These are phyloP conservation scores for Itoplectis maculator DNA, from an alignment of 2,888 invertebrate genomes.

Conservation along the genomic window DNA sequence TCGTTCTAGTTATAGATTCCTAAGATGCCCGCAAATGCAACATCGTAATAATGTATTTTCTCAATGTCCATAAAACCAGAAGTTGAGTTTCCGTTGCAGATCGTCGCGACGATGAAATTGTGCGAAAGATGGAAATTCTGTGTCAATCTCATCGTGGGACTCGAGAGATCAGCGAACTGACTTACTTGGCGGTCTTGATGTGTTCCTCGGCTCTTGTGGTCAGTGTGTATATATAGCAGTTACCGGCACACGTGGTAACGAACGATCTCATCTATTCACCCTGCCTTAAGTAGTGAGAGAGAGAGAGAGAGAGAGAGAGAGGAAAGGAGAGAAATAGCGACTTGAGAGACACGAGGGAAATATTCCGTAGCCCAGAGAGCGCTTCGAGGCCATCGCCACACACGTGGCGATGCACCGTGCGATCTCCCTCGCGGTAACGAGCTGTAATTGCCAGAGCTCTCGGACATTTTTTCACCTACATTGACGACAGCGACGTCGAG, in stretches of 20 bases:
- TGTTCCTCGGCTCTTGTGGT: neutral
- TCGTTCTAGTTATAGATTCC: too few species aligned
- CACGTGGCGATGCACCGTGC: constrained; percentile 74
- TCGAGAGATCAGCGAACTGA: constrained; percentile 14
- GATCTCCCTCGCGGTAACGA: constrained; percentile 74
- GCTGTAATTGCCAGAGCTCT: constrained; percentile 75
- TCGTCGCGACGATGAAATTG: constrained; percentile 35
- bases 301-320: constrained; percentile 49
- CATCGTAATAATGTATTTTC: constrained; percentile 46
- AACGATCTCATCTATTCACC: constrained; percentile 34
- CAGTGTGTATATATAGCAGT: constrained; percentile 30
- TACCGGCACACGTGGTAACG: constrained; percentile 23
- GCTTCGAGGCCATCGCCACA: constrained; percentile 74
- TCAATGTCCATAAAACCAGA: neutral
- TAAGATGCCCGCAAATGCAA: constrained; percentile 39
- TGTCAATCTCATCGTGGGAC: constrained; percentile 35
- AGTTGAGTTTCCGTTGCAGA: constrained; percentile 5
- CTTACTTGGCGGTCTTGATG: constrained; percentile 13
- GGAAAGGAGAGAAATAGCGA: too few species aligned
- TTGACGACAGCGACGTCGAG: constrained; percentile 46
- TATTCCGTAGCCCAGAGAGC: constrained; percentile 59
- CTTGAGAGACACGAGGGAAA: constrained; percentile 56
- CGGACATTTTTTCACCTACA: constrained; percentile 74
- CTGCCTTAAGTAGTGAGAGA: constrained; percentile 36
- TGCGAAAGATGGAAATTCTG: constrained; percentile 41